Base-by-base conservation (phyloP, 1,140 invertebrate species). In the Lanistes nyassanus region DNA sequence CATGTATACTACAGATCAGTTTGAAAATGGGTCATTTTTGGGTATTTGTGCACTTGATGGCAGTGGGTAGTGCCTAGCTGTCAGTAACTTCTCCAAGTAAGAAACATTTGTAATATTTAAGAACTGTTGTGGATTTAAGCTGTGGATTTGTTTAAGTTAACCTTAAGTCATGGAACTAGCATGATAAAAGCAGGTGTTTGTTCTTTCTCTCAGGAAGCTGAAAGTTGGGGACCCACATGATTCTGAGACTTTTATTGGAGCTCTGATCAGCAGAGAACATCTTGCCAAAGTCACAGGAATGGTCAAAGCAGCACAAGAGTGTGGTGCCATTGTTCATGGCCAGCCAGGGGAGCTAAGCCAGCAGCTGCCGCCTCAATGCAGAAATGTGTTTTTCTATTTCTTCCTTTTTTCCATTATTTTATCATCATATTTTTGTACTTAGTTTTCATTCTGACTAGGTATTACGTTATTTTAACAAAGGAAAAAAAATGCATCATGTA, bases 251-350 rank as follows among this genome's bases (percentile, higher is more conserved):
- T 89, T 89, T 70, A 83, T 90, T 78, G 92, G 92, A 11, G 89
- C 92, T 6, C 79, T 92, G 21, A 89, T 91, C 69, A 92, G 90
- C 69, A 85, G 88, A 76, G 81, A 87, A 58, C 92, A 92, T 83
- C 84, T 89, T 26, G 87, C 89, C n/a, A 92, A 92, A 81, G 91
- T 92, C 5, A 81, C 83, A 75, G 76, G 80, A 23, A 92, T 91
- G 79, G 83, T 92, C 39, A 78, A 88, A 29, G 64, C 86, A 7
- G 90, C 89, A 0, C 78, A 78, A 53, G 70, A 84, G 68, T 82
- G 86, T 69, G 86, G 87, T 29, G 85, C 85, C 29, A 84, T 79
- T 36, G 82, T 90, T 69, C 58, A 83, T 55, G 88, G 86, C 83
- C 89, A 88, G 9, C 77, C 87, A 64, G 81, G 78, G 5, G 78